Conservation (phyloP, 2,113 vertebrate genomes). For the Vimba vimba region DNA sequence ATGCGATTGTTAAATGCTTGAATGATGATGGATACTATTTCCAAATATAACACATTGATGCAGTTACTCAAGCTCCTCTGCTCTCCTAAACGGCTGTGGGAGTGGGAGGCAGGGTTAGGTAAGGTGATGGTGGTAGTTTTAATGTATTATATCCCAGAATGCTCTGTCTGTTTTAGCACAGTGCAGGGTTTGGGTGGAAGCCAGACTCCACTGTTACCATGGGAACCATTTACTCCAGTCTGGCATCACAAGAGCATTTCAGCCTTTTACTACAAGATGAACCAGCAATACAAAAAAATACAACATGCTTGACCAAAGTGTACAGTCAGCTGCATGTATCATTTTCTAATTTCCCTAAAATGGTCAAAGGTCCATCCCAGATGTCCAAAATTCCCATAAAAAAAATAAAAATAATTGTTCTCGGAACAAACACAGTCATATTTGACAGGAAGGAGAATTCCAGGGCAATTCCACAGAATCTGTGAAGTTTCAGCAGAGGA, state of each 20-base stretch:
- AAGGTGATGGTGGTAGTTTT: conserved; percentile 10
- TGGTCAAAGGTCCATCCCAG: neutral
- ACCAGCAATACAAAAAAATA: neutral
- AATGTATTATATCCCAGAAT: conserved; percentile 22
- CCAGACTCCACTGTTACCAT: conserved; percentile 61
- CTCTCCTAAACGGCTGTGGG: neutral
- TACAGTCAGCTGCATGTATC: neutral
- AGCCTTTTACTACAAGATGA: conserved; percentile 12
- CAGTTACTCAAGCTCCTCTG: neutral
- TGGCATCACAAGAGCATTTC: conserved; percentile 40
- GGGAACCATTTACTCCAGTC: conserved; percentile 60
- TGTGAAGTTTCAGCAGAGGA: neutral
- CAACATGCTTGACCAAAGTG: neutral
- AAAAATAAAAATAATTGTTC: neutral
- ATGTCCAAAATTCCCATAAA: neutral
- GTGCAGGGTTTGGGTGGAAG: conserved; percentile 52
- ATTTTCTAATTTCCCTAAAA: neutral
- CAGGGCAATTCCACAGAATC: neutral
- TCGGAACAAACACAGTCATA: neutral
- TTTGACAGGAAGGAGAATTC: neutral
- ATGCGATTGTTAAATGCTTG: neutral
- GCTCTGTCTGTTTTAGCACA: conserved; percentile 31
- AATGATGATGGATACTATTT: neutral
- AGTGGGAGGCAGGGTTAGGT: neutral
- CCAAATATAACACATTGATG: conserved; percentile 9